These are phyloP conservation scores for Oncorhynchus kisutch DNA, from an alignment of 2,113 vertebrate species.

Conservation along the genomic window DNA sequence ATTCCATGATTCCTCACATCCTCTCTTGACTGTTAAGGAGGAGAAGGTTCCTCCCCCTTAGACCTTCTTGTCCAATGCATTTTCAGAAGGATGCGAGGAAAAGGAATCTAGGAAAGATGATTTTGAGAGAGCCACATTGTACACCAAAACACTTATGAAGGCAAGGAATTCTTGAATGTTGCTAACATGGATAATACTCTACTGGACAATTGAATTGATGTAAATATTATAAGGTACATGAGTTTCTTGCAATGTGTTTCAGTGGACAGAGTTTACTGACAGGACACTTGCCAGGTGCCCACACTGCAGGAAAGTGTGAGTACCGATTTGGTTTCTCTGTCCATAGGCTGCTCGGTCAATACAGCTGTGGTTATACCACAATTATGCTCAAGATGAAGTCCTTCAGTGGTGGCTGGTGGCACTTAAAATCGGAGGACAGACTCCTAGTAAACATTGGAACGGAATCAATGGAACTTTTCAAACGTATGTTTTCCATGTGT, in stretches of 20 bases:
- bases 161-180: not conserved
- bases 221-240: too few species aligned
- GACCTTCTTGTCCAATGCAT: too few species aligned
- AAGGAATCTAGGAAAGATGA: too few species aligned
- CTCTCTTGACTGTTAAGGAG: too few species aligned
- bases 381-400: too few species aligned
- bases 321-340: constrained; percentile 29
- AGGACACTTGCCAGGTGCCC: constrained; percentile 88
- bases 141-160: not conserved
- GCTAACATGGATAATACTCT: not conserved
- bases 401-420: too few species aligned
- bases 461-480: not conserved
- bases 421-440: not conserved
- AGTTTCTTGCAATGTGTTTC: constrained; percentile 26
- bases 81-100: too few species aligned
- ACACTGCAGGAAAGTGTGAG: constrained; percentile 94
- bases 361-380: too few species aligned
- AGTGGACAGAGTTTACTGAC: constrained; percentile 95
- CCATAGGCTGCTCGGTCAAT: not conserved
- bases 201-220: too few species aligned
- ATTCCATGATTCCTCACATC: too few species aligned
- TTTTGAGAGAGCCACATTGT: not conserved
- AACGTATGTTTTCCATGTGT: not conserved
- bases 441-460: not conserved
- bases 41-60: too few species aligned